Conservation (phyloP, 2,113 vertebrate genomes). For the Cyrtonyx montezumae region DNA sequence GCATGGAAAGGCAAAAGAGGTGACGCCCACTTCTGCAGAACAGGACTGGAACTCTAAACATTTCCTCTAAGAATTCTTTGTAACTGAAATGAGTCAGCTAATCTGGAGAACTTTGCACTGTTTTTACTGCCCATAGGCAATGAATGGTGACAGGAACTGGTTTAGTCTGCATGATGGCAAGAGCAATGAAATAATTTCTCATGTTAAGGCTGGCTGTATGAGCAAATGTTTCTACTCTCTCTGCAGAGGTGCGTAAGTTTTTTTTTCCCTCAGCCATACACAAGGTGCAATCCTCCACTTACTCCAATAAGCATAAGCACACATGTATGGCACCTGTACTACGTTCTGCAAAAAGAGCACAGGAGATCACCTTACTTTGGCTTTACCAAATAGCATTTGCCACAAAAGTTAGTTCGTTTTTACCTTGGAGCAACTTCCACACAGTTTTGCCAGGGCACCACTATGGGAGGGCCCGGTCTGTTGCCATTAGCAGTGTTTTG, state of each 20-base stretch:
- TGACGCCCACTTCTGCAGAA: slow-evolving; percentile 52
- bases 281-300: not conserved
- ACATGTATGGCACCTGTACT: not conserved
- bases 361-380: not conserved
- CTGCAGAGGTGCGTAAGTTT: not conserved
- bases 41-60: not conserved
- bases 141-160: not conserved
- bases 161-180: not conserved
- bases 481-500: not conserved
- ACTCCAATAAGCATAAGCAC: not conserved
- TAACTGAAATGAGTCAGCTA: slow-evolving; percentile 53
- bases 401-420: not conserved
- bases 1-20: not conserved
- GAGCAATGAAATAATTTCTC: not conserved
- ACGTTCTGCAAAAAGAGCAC: not conserved
- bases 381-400: not conserved
- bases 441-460: not conserved
- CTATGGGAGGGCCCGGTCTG: not conserved
- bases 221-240: not conserved
- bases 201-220: not conserved
- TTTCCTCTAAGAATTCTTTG: slow-evolving; percentile 46
- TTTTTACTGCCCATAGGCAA: not conserved
- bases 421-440: not conserved
- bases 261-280: not conserved
- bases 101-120: not conserved